Base-by-base conservation (phyloP, 2,797 vertebrate species). In the Antrozous pallidus region DNA sequence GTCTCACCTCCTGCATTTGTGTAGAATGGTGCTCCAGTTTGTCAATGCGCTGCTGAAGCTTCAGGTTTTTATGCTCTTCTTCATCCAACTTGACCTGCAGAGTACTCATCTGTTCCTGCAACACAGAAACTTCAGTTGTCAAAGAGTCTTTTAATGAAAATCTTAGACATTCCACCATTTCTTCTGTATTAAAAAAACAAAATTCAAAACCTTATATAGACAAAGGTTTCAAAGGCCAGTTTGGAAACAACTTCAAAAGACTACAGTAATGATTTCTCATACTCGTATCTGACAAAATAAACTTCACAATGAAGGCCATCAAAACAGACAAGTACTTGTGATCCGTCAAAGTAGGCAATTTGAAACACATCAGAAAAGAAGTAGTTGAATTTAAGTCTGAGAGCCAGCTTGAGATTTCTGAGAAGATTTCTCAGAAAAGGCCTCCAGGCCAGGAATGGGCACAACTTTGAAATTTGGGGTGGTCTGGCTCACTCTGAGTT, bases 11-110 rank as follows among this genome's bases (percentile, higher is more conserved):
- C 47, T 98, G 98, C 40, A 98, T 96, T 81, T 98, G 97, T 58
- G 97, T 54, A 42, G 99, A 98, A 94, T 99, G 99, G 97, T 99
- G 99, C 69, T 99, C 99, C 58, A 99, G 97, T 95, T 98, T 99
- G 94, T 98, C 98, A 56, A 99, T 98, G 79, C 99, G 98, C 96
- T 99, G 99, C 96, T 99, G 95, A 47, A 99, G 98, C 96, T 98
- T 99, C 85, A 98, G 97, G 97, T 98, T 99, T 96, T 98, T 99
- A 81, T 98, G 98, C 97, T 99, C 99, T 88, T 99, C 99, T 75
- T 99, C 99, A 58, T 99, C 98, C 77, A 99, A 81, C 97, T 98
- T 99, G 11, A 97, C 97, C 98, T 99, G 99, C 92, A 99, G 97
- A 71, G 49, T 70, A 95, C 97, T 98, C 74, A 98, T 96, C 91